Base-by-base conservation (phyloP, 2,888 invertebrate genomes). In the Augochlorella aurata region DNA sequence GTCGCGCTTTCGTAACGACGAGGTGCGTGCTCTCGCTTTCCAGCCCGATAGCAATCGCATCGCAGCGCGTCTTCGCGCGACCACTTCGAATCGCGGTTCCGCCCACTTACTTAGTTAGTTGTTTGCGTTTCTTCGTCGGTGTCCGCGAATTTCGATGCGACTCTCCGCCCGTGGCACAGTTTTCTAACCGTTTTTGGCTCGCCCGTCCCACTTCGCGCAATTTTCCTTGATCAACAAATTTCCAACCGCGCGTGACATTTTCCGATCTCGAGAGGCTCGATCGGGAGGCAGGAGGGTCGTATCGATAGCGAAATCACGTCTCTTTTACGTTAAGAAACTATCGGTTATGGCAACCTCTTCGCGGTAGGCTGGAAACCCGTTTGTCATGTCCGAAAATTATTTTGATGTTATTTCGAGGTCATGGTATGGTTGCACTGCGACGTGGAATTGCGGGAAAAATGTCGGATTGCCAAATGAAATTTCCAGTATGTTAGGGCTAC, bases 21-120 rank as follows among this genome's bases (percentile, higher is more conserved):
- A 58, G 54, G 54, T n/a, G 24, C 66, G 66, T 45, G 45, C 45
- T 66, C 66, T 66, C 66, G 45, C 66, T 71, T 79, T 67, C 49
- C 45, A 38, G 58, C 54, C 50, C 65, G 66, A 66, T 65, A 63
- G 72, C 61, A n/a, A 66, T 66, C 66, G 54, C 21, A 24, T 58
- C 54, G 66, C 21, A 24, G 24, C 54, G 66, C 45, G 45, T n/a
- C 65, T 65, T 38, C 10, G 1, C 65, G 66, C 18, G 65, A 16
- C 65, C 38, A 44, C 44, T 65, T 38, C 65, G 65, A 65, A 65
- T 44, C 65, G 65, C 65, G 47, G 14, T 24, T 18, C 12, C 49
- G 38, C 29, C 18, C 72, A 38, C 38, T 65, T 38, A 38, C 44
- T 58, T 38, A 38, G 38, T 47, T 24, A 58, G 54, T 24, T 58